phyloP scores from a whole-genome alignment of 2,113 vertebrate genomes.

The Spilogale gracilis region DNA sequence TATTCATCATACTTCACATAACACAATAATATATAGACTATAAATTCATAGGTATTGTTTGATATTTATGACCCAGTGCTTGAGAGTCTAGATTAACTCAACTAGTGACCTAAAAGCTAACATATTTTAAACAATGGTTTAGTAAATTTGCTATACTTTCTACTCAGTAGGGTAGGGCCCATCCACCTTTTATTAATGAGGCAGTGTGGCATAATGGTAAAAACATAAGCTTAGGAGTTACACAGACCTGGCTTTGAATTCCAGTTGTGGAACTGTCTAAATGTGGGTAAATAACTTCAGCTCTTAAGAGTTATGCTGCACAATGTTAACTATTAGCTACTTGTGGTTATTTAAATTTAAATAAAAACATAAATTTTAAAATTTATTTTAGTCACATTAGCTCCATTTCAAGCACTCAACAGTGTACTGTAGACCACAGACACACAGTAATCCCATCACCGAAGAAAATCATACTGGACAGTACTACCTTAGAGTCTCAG shows the following conservation, averaged over 20 bases:
- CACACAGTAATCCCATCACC: not conserved
- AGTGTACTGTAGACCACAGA: not conserved
- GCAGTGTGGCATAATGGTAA: not conserved
- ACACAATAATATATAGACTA: not conserved
- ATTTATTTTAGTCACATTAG: not conserved
- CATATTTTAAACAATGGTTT: not conserved
- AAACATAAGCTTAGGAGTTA: not conserved
- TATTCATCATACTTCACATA: constrained; percentile 29
- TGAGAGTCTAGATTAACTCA: not conserved
- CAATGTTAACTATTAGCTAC: not conserved
- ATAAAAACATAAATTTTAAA: constrained; percentile 1
- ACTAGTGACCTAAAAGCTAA: not conserved
- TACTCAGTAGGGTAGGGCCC: not conserved
- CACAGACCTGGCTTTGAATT: not conserved
- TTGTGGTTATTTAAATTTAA: not conserved
- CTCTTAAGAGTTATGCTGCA: not conserved
- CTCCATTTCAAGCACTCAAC: not conserved
- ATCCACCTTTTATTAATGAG: not conserved
- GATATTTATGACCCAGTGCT: constrained; percentile 38
- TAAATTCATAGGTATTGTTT: not conserved
- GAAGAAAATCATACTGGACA: not conserved
- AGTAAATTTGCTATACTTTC: constrained; percentile 1
- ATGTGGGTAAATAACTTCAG: not conserved
- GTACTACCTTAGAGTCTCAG: not conserved
- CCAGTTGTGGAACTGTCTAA: not conserved